phyloP scores from a whole-genome alignment of 2,888 invertebrate genomes.

The Laothoe populi region DNA sequence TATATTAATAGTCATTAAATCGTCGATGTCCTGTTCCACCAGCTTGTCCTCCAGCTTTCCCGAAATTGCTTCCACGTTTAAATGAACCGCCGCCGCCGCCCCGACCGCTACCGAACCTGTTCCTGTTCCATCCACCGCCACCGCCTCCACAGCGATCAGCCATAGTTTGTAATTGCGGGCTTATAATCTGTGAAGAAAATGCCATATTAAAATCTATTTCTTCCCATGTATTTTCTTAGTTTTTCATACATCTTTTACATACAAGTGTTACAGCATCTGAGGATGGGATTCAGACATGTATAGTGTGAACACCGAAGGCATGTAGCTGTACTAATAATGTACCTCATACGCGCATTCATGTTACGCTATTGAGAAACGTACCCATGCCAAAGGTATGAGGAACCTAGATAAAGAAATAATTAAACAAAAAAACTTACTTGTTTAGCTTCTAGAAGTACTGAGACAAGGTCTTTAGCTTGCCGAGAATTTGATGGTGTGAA shows the following conservation, averaged over 20 bases:
- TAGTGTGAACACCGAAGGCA: constrained; percentile 92
- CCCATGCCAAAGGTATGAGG: constrained; percentile 92
- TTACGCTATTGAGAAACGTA: constrained; percentile 86
- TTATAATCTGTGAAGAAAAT: constrained; percentile 86
- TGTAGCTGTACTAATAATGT: constrained; percentile 87
- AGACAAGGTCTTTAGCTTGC: constrained; percentile 94
- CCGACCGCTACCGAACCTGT: constrained; percentile 75
- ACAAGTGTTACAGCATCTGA: constrained; percentile 86
- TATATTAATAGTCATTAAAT: constrained; percentile 75
- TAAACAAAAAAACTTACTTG: constrained; percentile 83
- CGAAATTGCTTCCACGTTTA: constrained; percentile 76
- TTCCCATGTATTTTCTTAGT: background rate
- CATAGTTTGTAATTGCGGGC: constrained; percentile 93
- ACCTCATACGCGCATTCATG: constrained; percentile 92
- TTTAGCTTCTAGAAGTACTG: constrained; percentile 95
- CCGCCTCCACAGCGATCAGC: constrained; percentile 88
- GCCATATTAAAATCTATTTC: background rate
- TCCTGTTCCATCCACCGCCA: constrained; percentile 85
- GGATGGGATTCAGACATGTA: constrained; percentile 90
- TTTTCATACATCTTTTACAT: background rate
- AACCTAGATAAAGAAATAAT: constrained; percentile 35
- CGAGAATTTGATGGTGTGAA: constrained; percentile 95
- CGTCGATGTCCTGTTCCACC: constrained; percentile 72
- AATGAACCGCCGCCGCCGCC: constrained; percentile 81
- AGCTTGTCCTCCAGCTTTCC: constrained; percentile 69